phyloP scores from a whole-genome alignment of 2,113 vertebrate species.

The Hemiscyllium ocellatum region DNA sequence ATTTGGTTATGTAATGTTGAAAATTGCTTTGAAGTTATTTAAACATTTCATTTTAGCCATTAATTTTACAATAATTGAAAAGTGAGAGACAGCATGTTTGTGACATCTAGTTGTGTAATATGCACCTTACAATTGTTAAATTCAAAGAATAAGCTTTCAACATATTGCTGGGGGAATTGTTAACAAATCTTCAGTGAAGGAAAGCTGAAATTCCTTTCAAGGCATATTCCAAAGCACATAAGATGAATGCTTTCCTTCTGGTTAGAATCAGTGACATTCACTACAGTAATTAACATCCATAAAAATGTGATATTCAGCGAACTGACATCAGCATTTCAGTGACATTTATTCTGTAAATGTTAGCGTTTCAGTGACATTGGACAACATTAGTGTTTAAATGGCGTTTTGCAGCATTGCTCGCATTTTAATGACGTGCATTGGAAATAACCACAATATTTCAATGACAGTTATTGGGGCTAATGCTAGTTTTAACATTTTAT shows the following conservation, averaged over 20 bases:
- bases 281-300: not conserved
- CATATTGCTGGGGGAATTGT: not conserved
- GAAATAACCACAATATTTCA: constrained; percentile 9
- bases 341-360: constrained; percentile 8
- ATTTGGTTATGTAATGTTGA: not conserved
- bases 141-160: not conserved
- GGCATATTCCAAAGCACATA: not conserved
- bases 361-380: not conserved
- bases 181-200: not conserved
- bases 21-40: not conserved
- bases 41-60: not conserved
- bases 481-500: not conserved
- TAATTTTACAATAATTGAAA: not conserved
- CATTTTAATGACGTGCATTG: not conserved
- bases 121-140: not conserved
- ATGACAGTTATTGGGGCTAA: not conserved
- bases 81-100: not conserved
- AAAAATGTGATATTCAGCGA: not conserved
- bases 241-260: not conserved
- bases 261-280: constrained; percentile 1
- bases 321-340: not conserved
- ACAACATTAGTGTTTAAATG: constrained; percentile 7
- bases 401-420: not conserved
- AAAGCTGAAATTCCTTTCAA: not conserved
- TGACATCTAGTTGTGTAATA: not conserved